phyloP scores from a whole-genome alignment of 1,140 invertebrate species.

The Polypedilum pembai region DNA sequence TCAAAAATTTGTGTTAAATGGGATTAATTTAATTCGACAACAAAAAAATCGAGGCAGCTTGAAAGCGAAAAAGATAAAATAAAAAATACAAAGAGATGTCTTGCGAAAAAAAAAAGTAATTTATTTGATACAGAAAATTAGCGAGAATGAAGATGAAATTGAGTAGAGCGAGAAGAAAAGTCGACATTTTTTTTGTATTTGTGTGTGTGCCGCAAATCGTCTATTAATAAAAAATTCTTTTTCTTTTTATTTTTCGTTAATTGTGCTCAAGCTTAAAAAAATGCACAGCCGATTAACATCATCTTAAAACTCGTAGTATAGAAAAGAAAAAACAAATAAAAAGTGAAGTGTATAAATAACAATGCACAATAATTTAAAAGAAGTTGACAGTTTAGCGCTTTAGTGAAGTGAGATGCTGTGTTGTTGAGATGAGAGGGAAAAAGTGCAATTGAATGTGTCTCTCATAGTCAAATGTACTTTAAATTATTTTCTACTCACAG shows the following conservation, averaged over 20 bases:
- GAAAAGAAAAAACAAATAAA: not conserved
- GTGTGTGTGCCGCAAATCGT: slow-evolving; percentile 1
- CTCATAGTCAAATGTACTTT: not conserved
- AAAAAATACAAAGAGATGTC: not conserved
- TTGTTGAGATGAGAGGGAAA: not conserved
- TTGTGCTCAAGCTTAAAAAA: not conserved
- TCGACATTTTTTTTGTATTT: too few relatives aligned
- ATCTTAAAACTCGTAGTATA: not conserved
- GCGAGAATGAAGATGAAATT: not conserved
- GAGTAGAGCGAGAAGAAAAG: not conserved
- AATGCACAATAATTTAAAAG: not conserved
- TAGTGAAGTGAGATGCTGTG: not conserved
- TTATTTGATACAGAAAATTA: slow-evolving; percentile 19
- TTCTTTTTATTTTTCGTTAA: not conserved
- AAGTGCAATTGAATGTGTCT: slow-evolving; percentile 26
- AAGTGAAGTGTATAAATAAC: slow-evolving; percentile 27
- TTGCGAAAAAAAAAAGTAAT: not conserved
- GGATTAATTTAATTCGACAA: not conserved
- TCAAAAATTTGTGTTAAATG: not conserved
- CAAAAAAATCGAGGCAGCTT: not conserved
- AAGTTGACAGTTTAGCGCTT: slow-evolving; percentile 6
- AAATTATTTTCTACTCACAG: not conserved
- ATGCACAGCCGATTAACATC: slow-evolving; percentile 16
- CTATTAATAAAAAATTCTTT: not conserved
- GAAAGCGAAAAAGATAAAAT: not conserved